phyloP scores from a whole-genome alignment of 2,797 vertebrate species.

The Sebastes nivosus region DNA sequence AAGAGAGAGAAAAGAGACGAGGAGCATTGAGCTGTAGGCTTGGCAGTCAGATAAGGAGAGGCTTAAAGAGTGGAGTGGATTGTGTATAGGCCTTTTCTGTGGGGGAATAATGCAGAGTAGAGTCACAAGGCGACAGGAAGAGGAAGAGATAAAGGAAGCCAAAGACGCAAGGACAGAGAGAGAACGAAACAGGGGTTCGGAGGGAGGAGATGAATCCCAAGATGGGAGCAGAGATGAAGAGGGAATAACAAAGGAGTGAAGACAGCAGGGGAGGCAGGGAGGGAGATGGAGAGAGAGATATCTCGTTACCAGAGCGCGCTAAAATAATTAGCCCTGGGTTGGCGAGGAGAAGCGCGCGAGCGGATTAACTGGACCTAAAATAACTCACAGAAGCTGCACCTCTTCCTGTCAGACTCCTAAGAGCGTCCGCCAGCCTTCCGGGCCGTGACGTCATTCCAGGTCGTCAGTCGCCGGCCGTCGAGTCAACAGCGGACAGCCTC shows the following conservation, averaged over 20 bases:
- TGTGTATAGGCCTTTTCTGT: constrained; percentile 72
- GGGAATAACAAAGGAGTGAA: constrained; percentile 25
- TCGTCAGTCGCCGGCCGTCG: constrained; percentile 67
- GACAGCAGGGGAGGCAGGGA: constrained; percentile 23
- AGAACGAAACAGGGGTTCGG: constrained; percentile 25
- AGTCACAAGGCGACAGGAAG: constrained; percentile 54
- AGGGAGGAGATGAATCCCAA: constrained; percentile 53
- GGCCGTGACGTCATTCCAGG: constrained; percentile 73
- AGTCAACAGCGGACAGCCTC: constrained; percentile 47
- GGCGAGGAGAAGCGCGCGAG: constrained; percentile 39
- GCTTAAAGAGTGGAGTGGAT: constrained; percentile 74
- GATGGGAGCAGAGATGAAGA: constrained; percentile 47
- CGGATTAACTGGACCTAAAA: constrained; percentile 66
- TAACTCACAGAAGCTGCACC: constrained; percentile 47
- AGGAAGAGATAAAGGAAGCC: constrained; percentile 62
- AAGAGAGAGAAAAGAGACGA: constrained; percentile 36
- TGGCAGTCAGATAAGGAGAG: constrained; percentile 72
- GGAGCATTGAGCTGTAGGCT: constrained; percentile 68
- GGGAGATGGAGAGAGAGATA: constrained; percentile 50
- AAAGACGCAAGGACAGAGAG: constrained; percentile 49
- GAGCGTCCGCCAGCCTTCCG: constrained; percentile 26
- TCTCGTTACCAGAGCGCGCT: constrained; percentile 51
- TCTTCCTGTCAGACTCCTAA: constrained; percentile 55
- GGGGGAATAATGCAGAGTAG: constrained; percentile 56
- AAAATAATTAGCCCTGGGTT: constrained; percentile 68